These are phyloP conservation scores for Galemys pyrenaicus DNA, from an alignment of 2,113 vertebrate species.

Conservation along the genomic window DNA sequence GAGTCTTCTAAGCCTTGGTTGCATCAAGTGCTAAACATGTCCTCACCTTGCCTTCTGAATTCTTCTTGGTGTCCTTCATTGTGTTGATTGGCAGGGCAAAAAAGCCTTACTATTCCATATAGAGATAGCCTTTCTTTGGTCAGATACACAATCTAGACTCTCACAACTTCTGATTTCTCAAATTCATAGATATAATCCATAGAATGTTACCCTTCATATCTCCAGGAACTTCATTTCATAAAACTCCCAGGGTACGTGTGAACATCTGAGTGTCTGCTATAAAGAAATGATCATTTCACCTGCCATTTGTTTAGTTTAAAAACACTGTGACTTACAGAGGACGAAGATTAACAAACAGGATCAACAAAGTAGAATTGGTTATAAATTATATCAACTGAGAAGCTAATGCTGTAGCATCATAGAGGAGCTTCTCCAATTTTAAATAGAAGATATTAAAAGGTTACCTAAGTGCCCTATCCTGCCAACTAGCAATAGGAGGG, in stretches of 20 bases:
- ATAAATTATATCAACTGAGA: background rate
- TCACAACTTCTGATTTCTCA: background rate
- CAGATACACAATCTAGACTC: background rate
- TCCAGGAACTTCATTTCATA: background rate
- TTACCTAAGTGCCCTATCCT: background rate
- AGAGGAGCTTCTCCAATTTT: background rate
- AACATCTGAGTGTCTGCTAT: background rate
- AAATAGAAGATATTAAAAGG: background rate
- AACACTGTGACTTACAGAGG: background rate
- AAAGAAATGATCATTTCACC: background rate
- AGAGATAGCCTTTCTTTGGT: background rate
- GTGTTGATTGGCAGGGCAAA: background rate
- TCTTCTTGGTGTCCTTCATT: background rate
- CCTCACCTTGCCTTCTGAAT: background rate
- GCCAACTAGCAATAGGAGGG: background rate
- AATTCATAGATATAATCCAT: background rate
- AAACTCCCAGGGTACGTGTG: background rate
- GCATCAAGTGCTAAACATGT: rapidly evolving
- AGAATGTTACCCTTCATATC: background rate
- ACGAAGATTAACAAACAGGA: background rate
- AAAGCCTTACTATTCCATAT: background rate
- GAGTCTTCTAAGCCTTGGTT: background rate
- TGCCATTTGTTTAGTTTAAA: background rate
- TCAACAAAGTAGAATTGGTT: background rate
- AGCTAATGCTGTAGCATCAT: background rate